Evolutionary conservation across 2,113 vertebrate genomes (phyloP), one percentile per base, ranked within the genome.

Genomic region (Corydoras maculifer): DNA sequence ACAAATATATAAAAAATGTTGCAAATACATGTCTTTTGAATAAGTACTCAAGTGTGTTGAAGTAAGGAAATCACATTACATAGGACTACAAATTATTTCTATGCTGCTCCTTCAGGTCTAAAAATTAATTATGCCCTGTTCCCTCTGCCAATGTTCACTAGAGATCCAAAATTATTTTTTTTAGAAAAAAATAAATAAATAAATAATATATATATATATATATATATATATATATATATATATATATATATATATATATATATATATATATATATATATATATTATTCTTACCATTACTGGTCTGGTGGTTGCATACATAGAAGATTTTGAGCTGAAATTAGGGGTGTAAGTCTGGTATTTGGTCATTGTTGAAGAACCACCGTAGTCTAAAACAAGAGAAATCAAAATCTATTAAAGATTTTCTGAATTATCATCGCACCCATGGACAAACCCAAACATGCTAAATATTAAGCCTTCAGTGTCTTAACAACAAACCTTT

Each of bases 311-410:
- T n/a, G 75, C 43, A 77, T 85, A 84, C 69, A 84, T 75, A 0
- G 68, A 86, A 64, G 87, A 86, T 69, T 83, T 88, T 15, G 89
- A 86, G 80, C 80, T 88, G 83, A 79, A 91, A 30, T 9, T 77
- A 9, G 88, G 87, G 66, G n/a, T 83, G 55, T 65, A 80, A 65
- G 80, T 88, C 5, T 82, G 76, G 76, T 88, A 87, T 69, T 89
- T 90, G 31, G 67, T 76, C 73, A 83, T 69, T 10, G 83, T 62
- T 6, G 86, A 80, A 53, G 84, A 82, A 14, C 86, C 82, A 0
- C 87, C 82, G 0, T 86, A 85, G 13, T 91, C 90, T 91, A 79
- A 7, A 25, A 25, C 18, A 25, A 25, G 18, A 25, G 18, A 25
- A 25, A 25, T 25, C 18, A 25, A 25, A 25, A 25, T 25, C 18